Conservation (phyloP, 2,888 invertebrate genomes). For the Eledone cirrhosa region DNA sequence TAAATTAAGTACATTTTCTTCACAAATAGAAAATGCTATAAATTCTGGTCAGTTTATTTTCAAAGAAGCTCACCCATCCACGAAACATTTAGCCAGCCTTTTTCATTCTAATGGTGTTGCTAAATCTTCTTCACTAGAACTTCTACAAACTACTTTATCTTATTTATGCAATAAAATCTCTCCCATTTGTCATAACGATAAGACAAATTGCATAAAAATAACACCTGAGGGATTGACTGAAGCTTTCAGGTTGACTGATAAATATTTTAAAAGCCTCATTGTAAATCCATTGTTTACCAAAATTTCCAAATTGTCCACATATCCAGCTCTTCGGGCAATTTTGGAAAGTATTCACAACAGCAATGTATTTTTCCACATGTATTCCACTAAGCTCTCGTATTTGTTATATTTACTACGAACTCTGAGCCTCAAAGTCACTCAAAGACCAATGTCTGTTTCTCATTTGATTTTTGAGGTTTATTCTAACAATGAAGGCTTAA, state of each 20-base stretch:
- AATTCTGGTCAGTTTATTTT: slow-evolving; percentile 18
- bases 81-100: not conserved
- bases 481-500: not conserved
- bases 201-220: not conserved
- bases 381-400: slow-evolving; percentile 8
- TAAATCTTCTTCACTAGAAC: not conserved
- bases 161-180: slow-evolving; percentile 24
- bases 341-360: not conserved
- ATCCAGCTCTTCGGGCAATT: not conserved
- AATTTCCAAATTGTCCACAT: slow-evolving; percentile 20
- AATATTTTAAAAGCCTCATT: not conserved
- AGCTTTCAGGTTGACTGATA: slow-evolving; percentile 1
- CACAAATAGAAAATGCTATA: not conserved
- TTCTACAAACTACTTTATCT: not conserved
- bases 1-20: slow-evolving; percentile 3
- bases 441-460: not conserved
- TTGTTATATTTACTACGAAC: not conserved
- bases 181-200: slow-evolving; percentile 1
- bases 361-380: not conserved
- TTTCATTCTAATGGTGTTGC: not conserved
- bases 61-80: slow-evolving; percentile 1
- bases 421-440: not conserved
- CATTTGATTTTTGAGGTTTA: slow-evolving; percentile 1
- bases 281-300: not conserved
- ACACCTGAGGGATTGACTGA: not conserved